These are phyloP conservation scores for Phenganax marumi DNA, from an alignment of 92 coral and sea anemone species.

Conservation along the genomic window DNA sequence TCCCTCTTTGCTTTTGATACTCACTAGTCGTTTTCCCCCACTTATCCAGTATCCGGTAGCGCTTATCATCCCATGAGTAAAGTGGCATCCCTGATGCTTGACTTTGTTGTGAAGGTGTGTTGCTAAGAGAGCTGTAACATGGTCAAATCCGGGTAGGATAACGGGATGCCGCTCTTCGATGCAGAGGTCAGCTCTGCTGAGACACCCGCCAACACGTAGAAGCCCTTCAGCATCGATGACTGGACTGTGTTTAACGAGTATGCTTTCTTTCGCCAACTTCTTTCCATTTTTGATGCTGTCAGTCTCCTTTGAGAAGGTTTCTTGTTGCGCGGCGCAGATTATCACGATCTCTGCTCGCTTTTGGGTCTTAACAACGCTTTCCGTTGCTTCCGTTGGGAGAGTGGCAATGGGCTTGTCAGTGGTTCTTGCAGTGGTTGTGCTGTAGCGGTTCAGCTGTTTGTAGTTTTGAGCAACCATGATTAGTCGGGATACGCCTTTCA, in stretches of 20 bases:
- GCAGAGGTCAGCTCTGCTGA: slow-evolving; percentile 30
- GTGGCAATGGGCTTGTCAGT: too few species aligned
- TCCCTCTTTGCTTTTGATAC: slow-evolving; percentile 48
- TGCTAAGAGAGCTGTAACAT: slow-evolving; percentile 29
- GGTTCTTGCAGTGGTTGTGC: too few species aligned
- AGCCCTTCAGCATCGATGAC: slow-evolving; percentile 41
- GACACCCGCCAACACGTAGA: slow-evolving; percentile 53
- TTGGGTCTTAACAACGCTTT: too few species aligned
- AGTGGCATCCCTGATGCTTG: slow-evolving; percentile 52
- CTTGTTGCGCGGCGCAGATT: slow-evolving; percentile 35
- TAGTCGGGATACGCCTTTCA: too few species aligned
- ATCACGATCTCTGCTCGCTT: slow-evolving; percentile 23
- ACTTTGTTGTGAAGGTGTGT: slow-evolving; percentile 40
- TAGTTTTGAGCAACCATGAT: too few species aligned
- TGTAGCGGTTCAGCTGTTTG: too few species aligned
- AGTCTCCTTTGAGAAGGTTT: slow-evolving; percentile 33
- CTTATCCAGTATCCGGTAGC: slow-evolving; percentile 56
- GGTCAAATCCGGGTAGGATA: slow-evolving; percentile 42
- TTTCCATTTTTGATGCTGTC: slow-evolving; percentile 10
- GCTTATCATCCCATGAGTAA: slow-evolving; percentile 49
- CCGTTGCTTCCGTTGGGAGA: too few species aligned
- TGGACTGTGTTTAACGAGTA: slow-evolving; percentile 35
- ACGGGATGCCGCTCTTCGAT: slow-evolving; percentile 56
- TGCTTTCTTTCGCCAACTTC: slow-evolving; percentile 36
- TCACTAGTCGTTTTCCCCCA: slow-evolving; percentile 49